A percentile compares a stretch with the other conserved stretches of the same genome.
Evolutionary conservation across 2,797 vertebrate genomes (phyloP).

Genomic region (Sebastolobus alascanus): DNA sequence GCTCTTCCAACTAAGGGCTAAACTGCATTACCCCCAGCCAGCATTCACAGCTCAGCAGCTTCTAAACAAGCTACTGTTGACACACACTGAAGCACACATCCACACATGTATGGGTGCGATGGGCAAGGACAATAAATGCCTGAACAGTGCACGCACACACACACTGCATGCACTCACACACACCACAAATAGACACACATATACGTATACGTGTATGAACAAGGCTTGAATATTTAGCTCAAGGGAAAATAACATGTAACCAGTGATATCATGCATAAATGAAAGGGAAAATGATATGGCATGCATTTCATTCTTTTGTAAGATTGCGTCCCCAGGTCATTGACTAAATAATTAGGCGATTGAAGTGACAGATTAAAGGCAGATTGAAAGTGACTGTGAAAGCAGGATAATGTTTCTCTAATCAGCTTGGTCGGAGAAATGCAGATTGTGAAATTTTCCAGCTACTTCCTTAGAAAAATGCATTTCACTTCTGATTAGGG

Average conservation of each 20-base stretch:
- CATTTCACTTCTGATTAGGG: slow-evolving; percentile 90
- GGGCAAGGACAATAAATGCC: slow-evolving; percentile 69
- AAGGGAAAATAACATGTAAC: slow-evolving; percentile 77
- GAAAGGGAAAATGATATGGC: slow-evolving; percentile 84
- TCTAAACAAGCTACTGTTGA: slow-evolving; percentile 79
- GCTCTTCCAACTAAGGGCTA: slow-evolving; percentile 80
- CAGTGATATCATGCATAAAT: slow-evolving; percentile 84
- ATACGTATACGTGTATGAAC: slow-evolving; percentile 52
- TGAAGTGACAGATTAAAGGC: slow-evolving; percentile 90
- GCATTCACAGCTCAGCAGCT: slow-evolving; percentile 84
- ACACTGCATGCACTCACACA: slow-evolving; percentile 1
- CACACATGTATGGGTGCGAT: slow-evolving; percentile 51
- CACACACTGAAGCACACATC: slow-evolving; percentile 69
- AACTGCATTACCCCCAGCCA: slow-evolving; percentile 81
- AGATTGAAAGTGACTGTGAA: slow-evolving; percentile 91
- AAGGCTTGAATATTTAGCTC: slow-evolving; percentile 75
- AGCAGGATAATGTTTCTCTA: slow-evolving; percentile 91
- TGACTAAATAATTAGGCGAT: slow-evolving; percentile 90
- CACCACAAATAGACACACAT: slow-evolving; percentile 35
- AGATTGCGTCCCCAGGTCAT: slow-evolving; percentile 88
- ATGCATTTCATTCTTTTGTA: slow-evolving; percentile 88
- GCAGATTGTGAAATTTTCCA: slow-evolving; percentile 92
- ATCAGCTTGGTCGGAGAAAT: slow-evolving; percentile 90
- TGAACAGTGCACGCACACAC: slow-evolving; percentile 26
- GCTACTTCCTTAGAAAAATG: slow-evolving; percentile 91